Evolutionary conservation across 2,888 invertebrate species (phyloP).

Genomic region (Lordiphosa andalusiaca): DNA sequence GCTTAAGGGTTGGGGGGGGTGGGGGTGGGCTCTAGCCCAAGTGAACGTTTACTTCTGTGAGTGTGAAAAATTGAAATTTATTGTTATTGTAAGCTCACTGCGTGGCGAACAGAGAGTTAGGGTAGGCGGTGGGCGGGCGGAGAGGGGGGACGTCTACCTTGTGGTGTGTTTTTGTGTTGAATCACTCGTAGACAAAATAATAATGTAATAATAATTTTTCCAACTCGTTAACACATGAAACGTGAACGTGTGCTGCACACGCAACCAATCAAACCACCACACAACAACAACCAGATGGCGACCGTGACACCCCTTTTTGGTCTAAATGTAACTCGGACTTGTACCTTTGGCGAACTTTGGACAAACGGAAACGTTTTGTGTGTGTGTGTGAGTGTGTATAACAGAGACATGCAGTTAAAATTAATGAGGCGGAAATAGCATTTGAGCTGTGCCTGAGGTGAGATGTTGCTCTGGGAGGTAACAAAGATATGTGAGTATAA

Average conservation of each 20-base stretch:
- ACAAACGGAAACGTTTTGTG: neutral
- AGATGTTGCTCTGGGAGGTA: no score
- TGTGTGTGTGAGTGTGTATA: neutral
- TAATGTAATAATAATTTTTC: slow-evolving; percentile 76
- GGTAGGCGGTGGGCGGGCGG: no score
- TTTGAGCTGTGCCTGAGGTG: no score
- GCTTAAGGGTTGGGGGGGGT: slow-evolving; percentile 57
- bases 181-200: slow-evolving; percentile 71
- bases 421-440: slow-evolving; percentile 57
- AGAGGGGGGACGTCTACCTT: slow-evolving; percentile 10
- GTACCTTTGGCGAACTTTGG: neutral
- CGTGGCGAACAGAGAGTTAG: no score
- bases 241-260: slow-evolving; percentile 37
- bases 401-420: slow-evolving; percentile 30
- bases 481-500: no score
- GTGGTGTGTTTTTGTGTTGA: slow-evolving; percentile 35
- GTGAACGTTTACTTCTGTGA: slow-evolving; percentile 38
- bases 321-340: neutral
- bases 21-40: neutral
- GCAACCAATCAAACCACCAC: slow-evolving; percentile 18
- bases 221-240: slow-evolving; percentile 75
- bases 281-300: neutral
- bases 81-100: slow-evolving; percentile 42
- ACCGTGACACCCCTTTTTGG: neutral
- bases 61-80: slow-evolving; percentile 71